Evolutionary conservation across 2,888 invertebrate species (phyloP), one percentile per base, ranked within the genome.

Genomic region (Argynnis bischoffii): DNA sequence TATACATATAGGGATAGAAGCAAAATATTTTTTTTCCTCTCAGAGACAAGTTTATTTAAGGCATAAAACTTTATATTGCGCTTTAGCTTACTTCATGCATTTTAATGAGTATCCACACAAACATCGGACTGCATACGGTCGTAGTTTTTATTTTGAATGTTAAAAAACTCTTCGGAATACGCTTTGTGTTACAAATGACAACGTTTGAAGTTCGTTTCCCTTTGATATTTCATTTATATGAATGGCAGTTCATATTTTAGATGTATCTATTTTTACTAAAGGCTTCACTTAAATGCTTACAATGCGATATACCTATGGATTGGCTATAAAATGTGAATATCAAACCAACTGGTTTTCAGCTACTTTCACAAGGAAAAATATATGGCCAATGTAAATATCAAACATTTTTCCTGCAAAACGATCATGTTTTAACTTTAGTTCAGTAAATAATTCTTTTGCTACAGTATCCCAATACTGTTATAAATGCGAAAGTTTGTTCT

Each of bases 71-170:
- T 60, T 53, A 65, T 68, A 69, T 66, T 60, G 63, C 55, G 67
- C 66, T 71, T 65, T 73, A 69, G 61, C 66, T 71, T 80, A 81
- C 77, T 83, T 84, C 88, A 87, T 89, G 84, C 87, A 90, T 90
- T 90, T 89, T 89, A 89, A 89, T 89, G 88, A 89, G 83, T 64
- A 66, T 69, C 71, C 67, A 69, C 64, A 69, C 74, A 69, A 74
- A 74, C 72, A 72, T 68, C 59, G 69, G 66, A 63, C 71, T 71
- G 69, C 71, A 71, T 71, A 69, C 67, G 65, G 35, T 68, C 59
- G 21, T 48, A n/a, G 51, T 66, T 72, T 74, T 74, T 74, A 69
- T 72, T 74, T 71, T 51, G 69, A 72, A 71, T 67, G 71, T 65
- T 64, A 69, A 67, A 67, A 74, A 66, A 60, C 59, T 60, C 21